phyloP scores from a whole-genome alignment of 2,113 vertebrate genomes.

The Pandion haliaetus region DNA sequence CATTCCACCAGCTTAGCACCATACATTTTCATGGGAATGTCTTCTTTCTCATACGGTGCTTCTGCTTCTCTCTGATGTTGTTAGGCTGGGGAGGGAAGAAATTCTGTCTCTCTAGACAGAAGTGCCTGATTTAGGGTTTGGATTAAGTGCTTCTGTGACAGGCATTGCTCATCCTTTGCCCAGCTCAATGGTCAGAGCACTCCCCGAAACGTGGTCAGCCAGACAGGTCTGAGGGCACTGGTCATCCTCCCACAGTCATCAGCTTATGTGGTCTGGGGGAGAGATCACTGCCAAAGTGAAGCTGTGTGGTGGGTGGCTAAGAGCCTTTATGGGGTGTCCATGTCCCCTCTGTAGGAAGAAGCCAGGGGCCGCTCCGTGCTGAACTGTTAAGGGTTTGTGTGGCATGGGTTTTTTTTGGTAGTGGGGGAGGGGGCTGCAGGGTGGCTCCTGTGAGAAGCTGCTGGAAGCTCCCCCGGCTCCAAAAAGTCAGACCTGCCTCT shows the following conservation, averaged over 20 bases:
- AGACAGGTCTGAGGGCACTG: background rate
- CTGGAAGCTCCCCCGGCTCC: too few relatives aligned
- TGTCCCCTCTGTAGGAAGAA: background rate
- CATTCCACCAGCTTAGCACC: background rate
- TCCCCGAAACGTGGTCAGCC: background rate
- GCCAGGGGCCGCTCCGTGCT: fast-evolving
- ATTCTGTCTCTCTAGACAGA: background rate
- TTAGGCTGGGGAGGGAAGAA: background rate
- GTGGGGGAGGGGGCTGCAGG: too few relatives aligned
- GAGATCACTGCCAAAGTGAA: background rate
- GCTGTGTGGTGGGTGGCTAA: background rate
- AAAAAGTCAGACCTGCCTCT: too few relatives aligned
- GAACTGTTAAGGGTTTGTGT: too few relatives aligned
- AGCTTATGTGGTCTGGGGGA: background rate
- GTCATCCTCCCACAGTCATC: background rate
- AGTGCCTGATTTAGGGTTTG: background rate
- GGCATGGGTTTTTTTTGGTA: too few relatives aligned
- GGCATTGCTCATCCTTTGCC: background rate
- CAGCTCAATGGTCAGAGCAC: background rate
- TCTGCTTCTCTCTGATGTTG: background rate
- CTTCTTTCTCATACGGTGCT: background rate
- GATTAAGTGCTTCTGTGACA: background rate
- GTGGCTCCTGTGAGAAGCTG: too few relatives aligned
- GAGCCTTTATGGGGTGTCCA: fast-evolving
- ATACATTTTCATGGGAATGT: background rate